A percentile compares a stretch with the other conserved stretches of the same genome.
Evolutionary conservation across 2,113 vertebrate species (phyloP).

Genomic region (Cettia cetti): DNA sequence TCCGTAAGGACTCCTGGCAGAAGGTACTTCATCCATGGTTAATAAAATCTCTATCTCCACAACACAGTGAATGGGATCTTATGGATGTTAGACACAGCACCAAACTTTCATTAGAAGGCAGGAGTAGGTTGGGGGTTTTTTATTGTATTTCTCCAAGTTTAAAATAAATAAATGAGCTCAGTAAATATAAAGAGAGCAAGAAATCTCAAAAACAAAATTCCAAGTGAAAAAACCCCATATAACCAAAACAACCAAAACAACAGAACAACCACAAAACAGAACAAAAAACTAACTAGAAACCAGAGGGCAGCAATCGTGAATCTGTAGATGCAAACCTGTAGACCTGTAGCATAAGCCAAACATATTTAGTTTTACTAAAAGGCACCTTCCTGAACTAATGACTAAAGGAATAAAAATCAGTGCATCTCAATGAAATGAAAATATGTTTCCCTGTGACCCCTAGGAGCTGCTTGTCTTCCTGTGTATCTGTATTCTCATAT

Average conservation of each 20-base stretch:
- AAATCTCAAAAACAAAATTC: not conserved
- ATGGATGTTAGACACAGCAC: not conserved
- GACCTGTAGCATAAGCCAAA: not conserved
- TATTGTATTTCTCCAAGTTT: accelerated
- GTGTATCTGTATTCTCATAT: not conserved
- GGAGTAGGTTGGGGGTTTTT: not conserved
- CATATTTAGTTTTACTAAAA: not conserved
- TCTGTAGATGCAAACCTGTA: not conserved
- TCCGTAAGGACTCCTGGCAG: not conserved
- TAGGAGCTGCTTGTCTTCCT: not conserved
- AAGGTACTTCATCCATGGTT: not conserved
- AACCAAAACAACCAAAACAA: not conserved
- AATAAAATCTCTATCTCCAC: not conserved
- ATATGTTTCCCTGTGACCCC: not conserved
- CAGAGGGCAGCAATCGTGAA: not conserved
- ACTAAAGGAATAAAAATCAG: not conserved
- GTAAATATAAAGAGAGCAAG: not conserved
- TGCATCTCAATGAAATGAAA: not conserved
- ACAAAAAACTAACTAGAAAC: not conserved
- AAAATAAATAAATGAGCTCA: not conserved
- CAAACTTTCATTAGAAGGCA: not conserved
- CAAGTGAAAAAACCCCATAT: not conserved
- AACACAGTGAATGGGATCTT: not conserved
- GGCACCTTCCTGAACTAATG: not conserved
- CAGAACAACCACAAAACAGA: not conserved